Conservation (phyloP, 23 tunicate genomes). For the Styela clava region DNA sequence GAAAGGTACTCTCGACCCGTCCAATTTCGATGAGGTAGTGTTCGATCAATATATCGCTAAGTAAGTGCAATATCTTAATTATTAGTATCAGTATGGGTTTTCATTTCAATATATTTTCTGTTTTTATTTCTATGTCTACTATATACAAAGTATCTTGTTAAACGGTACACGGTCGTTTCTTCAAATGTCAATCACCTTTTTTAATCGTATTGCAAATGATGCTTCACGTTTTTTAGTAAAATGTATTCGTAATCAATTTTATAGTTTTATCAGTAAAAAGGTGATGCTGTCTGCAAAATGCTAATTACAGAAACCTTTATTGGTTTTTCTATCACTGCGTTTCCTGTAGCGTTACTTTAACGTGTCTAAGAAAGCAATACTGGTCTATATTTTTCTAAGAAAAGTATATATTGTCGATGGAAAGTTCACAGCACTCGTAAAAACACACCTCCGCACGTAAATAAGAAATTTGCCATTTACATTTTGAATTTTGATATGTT, state of each 20-base stretch:
- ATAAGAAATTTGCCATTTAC: not conserved
- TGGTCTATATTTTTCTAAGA: not conserved
- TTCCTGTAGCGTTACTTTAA: no score
- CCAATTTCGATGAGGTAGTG: conserved; percentile 72
- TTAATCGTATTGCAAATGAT: no score
- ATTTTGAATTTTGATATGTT: not conserved
- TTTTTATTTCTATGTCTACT: not conserved
- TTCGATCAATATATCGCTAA: conserved; percentile 82
- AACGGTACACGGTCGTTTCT: no score
- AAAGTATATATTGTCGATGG: not conserved
- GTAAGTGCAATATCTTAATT: conserved; percentile 35
- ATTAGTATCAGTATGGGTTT: not conserved
- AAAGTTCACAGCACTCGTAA: not conserved
- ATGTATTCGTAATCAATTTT: not conserved
- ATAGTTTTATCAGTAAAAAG: not conserved
- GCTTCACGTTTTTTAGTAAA: not conserved
- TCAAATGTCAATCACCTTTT: not conserved
- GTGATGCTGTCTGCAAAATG: no score
- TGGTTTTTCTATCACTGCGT: no score
- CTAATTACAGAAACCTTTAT: no score
- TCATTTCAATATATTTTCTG: no score
- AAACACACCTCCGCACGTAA: not conserved
- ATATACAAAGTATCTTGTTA: no score
- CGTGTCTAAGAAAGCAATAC: not conserved
- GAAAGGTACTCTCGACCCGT: conserved; percentile 80